A percentile compares a stretch with the other conserved stretches of the same genome.
Evolutionary conservation across 2,888 invertebrate species (phyloP).

Genomic region (Ochropleura plecta): DNA sequence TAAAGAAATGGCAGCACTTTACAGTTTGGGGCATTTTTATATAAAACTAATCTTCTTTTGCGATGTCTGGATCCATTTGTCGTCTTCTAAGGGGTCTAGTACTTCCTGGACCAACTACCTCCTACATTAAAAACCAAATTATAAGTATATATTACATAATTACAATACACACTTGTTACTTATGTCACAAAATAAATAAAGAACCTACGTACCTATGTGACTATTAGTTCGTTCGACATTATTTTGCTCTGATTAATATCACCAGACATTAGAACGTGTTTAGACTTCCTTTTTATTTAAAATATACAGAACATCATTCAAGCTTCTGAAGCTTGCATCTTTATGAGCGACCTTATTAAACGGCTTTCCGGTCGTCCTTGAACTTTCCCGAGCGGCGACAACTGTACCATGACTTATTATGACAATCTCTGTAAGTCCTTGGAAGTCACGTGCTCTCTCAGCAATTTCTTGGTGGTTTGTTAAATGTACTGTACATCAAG

Average conservation of each 20-base stretch:
- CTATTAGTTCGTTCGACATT: neutral
- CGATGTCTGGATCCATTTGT: neutral
- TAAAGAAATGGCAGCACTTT: neutral
- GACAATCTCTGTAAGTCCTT: neutral
- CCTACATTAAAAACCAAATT: neutral
- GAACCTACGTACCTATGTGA: too few species aligned
- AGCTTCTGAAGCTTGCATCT: neutral
- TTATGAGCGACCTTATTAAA: conserved; percentile 3
- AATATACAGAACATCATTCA: neutral
- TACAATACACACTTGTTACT: neutral
- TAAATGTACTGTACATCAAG: neutral
- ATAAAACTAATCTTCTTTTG: neutral
- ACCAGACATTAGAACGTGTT: neutral
- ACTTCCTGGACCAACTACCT: neutral
- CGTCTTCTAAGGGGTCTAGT: neutral
- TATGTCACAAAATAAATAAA: neutral
- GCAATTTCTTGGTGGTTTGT: neutral
- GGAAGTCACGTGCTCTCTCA: neutral
- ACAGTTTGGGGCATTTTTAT: neutral
- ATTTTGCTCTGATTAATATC: neutral
- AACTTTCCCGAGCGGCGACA: neutral
- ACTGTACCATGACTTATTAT: neutral
- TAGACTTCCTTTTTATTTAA: neutral
- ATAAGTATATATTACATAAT: too few species aligned
- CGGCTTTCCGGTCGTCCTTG: neutral